phyloP scores from a whole-genome alignment of 2,888 invertebrate genomes.

The Trissoscelio sp. region DNA sequence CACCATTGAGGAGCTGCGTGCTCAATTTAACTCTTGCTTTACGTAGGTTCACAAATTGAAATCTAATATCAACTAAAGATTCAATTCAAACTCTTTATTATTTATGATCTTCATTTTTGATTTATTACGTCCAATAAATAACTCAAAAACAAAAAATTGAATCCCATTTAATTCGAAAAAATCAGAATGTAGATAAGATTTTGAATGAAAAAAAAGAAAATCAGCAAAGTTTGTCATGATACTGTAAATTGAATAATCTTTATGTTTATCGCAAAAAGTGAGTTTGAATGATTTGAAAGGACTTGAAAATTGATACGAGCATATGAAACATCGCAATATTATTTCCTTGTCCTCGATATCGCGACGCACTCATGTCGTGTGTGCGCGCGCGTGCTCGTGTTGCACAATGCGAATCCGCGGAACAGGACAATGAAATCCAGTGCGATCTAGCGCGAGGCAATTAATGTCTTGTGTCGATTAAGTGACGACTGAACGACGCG shows the following conservation, averaged over 20 bases:
- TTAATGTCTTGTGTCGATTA: slow-evolving; percentile 64
- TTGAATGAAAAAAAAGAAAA: not conserved
- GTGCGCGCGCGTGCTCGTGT: slow-evolving; percentile 49
- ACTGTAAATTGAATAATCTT: too few species aligned
- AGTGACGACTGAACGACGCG: slow-evolving; percentile 28
- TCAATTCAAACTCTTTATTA: too few species aligned
- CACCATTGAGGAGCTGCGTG: slow-evolving; percentile 89
- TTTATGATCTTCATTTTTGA: slow-evolving; percentile 6
- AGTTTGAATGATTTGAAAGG: too few species aligned
- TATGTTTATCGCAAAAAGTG: too few species aligned
- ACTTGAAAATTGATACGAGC: slow-evolving; percentile 1
- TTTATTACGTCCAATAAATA: not conserved
- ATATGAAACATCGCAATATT: slow-evolving; percentile 39
- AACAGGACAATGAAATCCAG: slow-evolving; percentile 77
- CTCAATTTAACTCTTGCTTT: slow-evolving; percentile 90
- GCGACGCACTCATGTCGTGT: slow-evolving; percentile 27
- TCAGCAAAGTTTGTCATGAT: not conserved
- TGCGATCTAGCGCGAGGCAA: slow-evolving; percentile 75
- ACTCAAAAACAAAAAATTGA: not conserved
- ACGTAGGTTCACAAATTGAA: slow-evolving; percentile 83
- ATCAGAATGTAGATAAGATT: too few species aligned
- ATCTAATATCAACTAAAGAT: slow-evolving; percentile 1
- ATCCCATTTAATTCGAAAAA: not conserved
- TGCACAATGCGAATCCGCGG: slow-evolving; percentile 71
- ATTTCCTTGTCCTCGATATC: slow-evolving; percentile 65